Base-by-base conservation (phyloP, 2,888 invertebrate genomes). In the Muscina levida region DNA sequence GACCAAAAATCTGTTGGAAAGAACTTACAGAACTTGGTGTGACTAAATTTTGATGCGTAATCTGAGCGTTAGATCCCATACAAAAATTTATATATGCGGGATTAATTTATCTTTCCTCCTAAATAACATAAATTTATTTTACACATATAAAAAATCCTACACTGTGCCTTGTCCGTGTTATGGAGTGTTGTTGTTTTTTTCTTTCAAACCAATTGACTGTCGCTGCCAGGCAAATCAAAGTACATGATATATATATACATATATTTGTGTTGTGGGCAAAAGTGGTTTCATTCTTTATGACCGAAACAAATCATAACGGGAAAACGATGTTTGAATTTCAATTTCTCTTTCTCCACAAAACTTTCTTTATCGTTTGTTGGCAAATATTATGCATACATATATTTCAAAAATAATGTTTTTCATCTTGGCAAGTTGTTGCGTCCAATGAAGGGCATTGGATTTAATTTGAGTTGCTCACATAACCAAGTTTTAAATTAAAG, bases 231-330 rank as follows among this genome's bases (percentile, higher is more conserved):
- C 56, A 44, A 73, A 73, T 39, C 51, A 56, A 56, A 66, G 44
- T n/a, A 62, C 22, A 62, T n/a, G n/a, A n/a, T n/a, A n/a, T n/a
- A 42, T 31, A 31, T 31, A 8, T 31, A 31, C 4, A 31, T 5
- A 31, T 31, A 31, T 31, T 31, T 31, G 4, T 31, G n/a, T 31
- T 3, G 31, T 31, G 31, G 31, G 31, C 3, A 31, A 31, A 53
- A 56, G 73, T 56, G 59, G 62, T 75, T 74, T 67, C 56, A 31
- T 4, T n/a, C n/a, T 56, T 73, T 46, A 31, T 46, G 67, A n/a
- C 24, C 44, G 39, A 51, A 19, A 10, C 53, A 53, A 19, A 53
- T 10, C 44, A 44, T 46, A n/a, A 15, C 53, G 22, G 17, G 10
- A 57, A 15, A 31, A 37, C 42, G 42, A 62, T 19, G 13, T n/a